phyloP scores from a whole-genome alignment of 23 tunicate genomes.

The Botrylloides violaceus region DNA sequence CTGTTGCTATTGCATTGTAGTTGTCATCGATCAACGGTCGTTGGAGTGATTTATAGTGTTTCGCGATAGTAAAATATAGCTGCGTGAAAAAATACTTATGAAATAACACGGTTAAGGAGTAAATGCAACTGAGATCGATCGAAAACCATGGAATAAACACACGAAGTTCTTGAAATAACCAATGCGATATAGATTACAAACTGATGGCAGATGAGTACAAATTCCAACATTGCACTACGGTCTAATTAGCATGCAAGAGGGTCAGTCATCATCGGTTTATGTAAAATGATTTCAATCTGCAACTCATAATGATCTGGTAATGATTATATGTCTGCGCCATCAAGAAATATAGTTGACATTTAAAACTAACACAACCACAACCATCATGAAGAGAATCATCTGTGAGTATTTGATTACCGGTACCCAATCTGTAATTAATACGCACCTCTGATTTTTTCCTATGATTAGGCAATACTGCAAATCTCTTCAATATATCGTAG shows the following conservation, averaged over 20 bases:
- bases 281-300: too few species aligned
- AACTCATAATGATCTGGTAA: too few species aligned
- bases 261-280: too few species aligned
- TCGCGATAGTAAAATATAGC: conserved; percentile 55
- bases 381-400: background rate
- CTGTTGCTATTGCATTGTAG: conserved; percentile 29
- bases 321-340: background rate
- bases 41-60: conserved; percentile 44
- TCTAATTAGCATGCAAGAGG: too few species aligned
- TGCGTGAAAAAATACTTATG: too few species aligned
- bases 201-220: too few species aligned
- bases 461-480: conserved; percentile 23
- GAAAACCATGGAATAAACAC: too few species aligned
- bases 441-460: conserved; percentile 13
- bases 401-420: background rate
- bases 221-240: too few species aligned
- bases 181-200: too few species aligned
- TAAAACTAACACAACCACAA: background rate
- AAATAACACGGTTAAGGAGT: too few species aligned
- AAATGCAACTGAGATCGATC: too few species aligned
- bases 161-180: too few species aligned
- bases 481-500: conserved; percentile 34
- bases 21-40: conserved; percentile 40
- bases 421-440: background rate
- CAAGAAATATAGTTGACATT: conserved; percentile 14